Percentiles rank a stretch among this genome's conserved stretches.
Evolutionary conservation across 2,797 vertebrate genomes (phyloP).

Genomic region (Falco cherrug): DNA sequence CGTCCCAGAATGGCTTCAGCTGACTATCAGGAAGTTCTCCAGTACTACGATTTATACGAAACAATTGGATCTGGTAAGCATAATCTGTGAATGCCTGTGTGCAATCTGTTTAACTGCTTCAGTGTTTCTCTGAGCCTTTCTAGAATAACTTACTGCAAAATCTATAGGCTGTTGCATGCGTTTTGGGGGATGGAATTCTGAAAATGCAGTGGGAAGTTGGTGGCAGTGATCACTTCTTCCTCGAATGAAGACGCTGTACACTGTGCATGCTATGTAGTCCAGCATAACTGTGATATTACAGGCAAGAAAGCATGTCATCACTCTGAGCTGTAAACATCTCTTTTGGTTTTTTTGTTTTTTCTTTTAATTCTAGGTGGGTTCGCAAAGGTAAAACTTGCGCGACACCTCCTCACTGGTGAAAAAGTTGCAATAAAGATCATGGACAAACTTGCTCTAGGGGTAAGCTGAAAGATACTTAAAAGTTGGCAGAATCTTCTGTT

Average conservation of each 20-base stretch:
- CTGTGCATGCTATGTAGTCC: rapidly evolving
- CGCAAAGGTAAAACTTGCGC: constrained; percentile 93
- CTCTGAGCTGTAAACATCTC: not conserved
- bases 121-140: rapidly evolving
- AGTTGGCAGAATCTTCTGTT: not conserved
- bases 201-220: not conserved
- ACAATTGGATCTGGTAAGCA: constrained; percentile 90
- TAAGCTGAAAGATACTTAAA: constrained; percentile 67
- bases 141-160: too few species aligned
- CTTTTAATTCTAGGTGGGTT: constrained; percentile 85
- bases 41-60: constrained; percentile 89
- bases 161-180: rapidly evolving
- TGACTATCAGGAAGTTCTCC: constrained; percentile 81
- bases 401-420: constrained; percentile 86
- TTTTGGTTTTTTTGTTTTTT: not conserved
- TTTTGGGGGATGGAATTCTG: not conserved
- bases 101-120: rapidly evolving
- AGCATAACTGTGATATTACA: rapidly evolving
- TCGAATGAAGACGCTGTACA: rapidly evolving
- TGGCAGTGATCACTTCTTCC: not conserved
- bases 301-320: rapidly evolving
- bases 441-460: constrained; percentile 92
- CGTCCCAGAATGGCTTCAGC: too few species aligned
- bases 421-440: constrained; percentile 97
- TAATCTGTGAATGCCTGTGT: too few species aligned